Evolutionary conservation across 2,888 invertebrate genomes (phyloP).

Genomic region (Ryuthela nishihirai): DNA sequence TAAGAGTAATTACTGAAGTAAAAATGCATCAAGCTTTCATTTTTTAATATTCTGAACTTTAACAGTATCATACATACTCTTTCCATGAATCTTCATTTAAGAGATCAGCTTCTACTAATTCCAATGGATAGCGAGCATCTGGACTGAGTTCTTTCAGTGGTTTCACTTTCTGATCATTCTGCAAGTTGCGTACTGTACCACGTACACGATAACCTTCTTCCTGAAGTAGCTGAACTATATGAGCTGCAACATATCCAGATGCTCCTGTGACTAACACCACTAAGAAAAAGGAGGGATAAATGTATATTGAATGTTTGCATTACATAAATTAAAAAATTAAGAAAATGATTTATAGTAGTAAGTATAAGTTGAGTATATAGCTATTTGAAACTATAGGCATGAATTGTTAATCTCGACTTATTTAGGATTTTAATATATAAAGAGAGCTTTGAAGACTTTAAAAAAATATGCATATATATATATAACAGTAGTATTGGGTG

Average conservation of each 20-base stretch:
- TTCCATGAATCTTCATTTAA: slow-evolving; percentile 51
- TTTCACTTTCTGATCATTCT: slow-evolving; percentile 49
- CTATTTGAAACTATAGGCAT: too few species aligned
- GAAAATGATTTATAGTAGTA: too few species aligned
- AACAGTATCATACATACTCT: slow-evolving; percentile 35
- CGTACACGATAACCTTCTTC: slow-evolving; percentile 54
- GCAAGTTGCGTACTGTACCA: slow-evolving; percentile 53
- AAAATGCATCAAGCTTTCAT: not conserved
- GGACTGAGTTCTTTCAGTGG: slow-evolving; percentile 48
- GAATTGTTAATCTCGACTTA: too few species aligned
- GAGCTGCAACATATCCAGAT: slow-evolving; percentile 55
- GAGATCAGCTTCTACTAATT: slow-evolving; percentile 56
- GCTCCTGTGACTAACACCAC: slow-evolving; percentile 56
- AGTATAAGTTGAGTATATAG: too few species aligned
- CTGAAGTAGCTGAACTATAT: slow-evolving; percentile 54
- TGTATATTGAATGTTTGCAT: too few species aligned
- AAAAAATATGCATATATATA: too few species aligned
- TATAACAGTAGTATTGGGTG: too few species aligned
- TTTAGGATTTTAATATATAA: too few species aligned
- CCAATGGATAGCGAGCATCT: slow-evolving; percentile 51
- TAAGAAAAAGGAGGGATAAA: slow-evolving; percentile 32
- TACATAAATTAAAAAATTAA: too few species aligned
- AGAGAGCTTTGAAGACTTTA: too few species aligned
- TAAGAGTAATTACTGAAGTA: too few species aligned
- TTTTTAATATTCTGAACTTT: not conserved